Evolutionary conservation across 2,888 invertebrate species (phyloP).

Genomic region (Apeira syringaria): DNA sequence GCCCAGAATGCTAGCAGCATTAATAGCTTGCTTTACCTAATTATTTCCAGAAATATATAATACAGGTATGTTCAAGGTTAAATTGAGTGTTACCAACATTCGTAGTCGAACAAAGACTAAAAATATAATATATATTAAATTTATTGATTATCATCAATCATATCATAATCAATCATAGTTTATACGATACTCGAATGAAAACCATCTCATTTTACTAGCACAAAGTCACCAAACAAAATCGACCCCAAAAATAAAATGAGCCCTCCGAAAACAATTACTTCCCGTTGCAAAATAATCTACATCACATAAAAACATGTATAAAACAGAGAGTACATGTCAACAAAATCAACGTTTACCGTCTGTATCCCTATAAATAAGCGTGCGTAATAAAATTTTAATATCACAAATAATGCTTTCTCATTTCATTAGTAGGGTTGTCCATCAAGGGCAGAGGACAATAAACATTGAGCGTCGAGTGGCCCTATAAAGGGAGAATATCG

Average conservation of each 20-base stretch:
- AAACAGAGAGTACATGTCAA: constrained; percentile 5
- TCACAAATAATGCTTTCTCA: constrained; percentile 19
- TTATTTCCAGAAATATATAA: too few species aligned
- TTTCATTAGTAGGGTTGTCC: constrained; percentile 33
- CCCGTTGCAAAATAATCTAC: not conserved
- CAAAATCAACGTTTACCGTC: constrained; percentile 1
- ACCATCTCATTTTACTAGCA: too few species aligned
- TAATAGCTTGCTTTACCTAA: too few species aligned
- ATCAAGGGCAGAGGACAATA: constrained; percentile 34
- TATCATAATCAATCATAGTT: too few species aligned
- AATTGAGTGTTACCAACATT: too few species aligned
- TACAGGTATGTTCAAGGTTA: too few species aligned
- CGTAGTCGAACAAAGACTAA: too few species aligned
- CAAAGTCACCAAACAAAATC: not conserved
- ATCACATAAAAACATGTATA: constrained; percentile 3
- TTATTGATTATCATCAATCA: too few species aligned
- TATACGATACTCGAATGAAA: too few species aligned
- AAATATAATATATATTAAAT: too few species aligned
- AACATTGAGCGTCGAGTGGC: constrained; percentile 31
- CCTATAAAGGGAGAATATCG: constrained; percentile 29
- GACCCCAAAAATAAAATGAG: not conserved
- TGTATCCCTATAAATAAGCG: constrained; percentile 2
- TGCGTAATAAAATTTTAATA: constrained; percentile 24
- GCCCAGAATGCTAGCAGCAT: too few species aligned
- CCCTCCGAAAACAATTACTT: not conserved